phyloP scores from a whole-genome alignment of 2,113 vertebrate species.

The Calonectris borealis region DNA sequence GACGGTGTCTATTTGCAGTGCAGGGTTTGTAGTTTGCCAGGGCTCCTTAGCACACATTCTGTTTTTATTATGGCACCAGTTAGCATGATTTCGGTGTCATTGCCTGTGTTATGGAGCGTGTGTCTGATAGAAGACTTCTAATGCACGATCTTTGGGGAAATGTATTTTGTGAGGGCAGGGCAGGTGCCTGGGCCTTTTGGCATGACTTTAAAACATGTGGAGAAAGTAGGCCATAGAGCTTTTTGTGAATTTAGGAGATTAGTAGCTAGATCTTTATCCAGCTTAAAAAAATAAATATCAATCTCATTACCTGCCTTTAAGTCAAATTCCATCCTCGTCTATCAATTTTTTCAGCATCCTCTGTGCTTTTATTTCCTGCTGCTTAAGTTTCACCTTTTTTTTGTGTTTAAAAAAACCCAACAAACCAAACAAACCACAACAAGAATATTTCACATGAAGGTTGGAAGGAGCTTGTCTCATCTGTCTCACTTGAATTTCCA shows the following conservation, averaged over 20 bases:
- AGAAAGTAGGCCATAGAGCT: neutral
- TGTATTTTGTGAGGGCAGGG: neutral
- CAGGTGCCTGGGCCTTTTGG: neutral
- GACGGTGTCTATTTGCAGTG: fast-evolving
- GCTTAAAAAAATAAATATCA: neutral
- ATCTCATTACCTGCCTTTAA: neutral
- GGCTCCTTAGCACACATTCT: neutral
- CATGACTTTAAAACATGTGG: neutral
- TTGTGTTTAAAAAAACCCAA: neutral
- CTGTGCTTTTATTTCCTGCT: neutral
- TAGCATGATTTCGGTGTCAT: neutral
- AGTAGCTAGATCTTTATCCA: neutral
- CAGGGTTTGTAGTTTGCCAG: neutral
- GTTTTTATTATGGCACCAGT: neutral
- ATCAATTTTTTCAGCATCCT: neutral
- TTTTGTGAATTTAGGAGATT: neutral
- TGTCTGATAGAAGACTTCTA: neutral
- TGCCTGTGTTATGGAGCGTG: neutral
- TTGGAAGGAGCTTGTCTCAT: neutral
- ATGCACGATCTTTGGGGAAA: neutral
- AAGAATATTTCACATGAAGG: fast-evolving
- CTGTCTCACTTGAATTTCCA: neutral
- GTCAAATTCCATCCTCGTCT: neutral
- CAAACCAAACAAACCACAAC: neutral
- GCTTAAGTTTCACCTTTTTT: neutral